Base-by-base conservation (phyloP, 2,888 invertebrate species). In the Branchipolynoe longqiensis region DNA sequence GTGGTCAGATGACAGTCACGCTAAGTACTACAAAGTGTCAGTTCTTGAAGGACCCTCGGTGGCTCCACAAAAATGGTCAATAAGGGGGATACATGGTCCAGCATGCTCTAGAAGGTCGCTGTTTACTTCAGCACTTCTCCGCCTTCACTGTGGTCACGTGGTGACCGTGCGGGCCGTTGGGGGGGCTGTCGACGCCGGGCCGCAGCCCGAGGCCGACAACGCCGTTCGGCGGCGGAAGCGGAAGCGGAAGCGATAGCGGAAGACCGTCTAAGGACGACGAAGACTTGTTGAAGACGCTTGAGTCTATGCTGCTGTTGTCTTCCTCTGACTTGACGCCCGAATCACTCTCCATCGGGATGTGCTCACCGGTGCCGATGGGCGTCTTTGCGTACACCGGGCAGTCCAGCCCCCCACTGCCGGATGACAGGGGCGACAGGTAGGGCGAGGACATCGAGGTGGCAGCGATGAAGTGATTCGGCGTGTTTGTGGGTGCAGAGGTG, bases 331-430 rank as follows among this genome's bases (percentile, higher is more conserved):
- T 78, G 41, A 25, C 38, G 41, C 83, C 62, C 58, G 83, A 83
- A 59, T 83, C 59, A 38, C 58, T 54, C 31, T 82, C 82, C 41
- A 83, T 25, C 38, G 73, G 73, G n/a, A 84, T 48, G 73, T 84
- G 84, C 33, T 84, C 84, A 6, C 84, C 84, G 12, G 84, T 84
- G 38, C 84, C 84, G 41, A 84, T 84, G 4, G 84, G 84, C 25
- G 58, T 40, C 83, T 62, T 83, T 4, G 38, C 62, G 64, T 62
- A 3, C 12, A 31, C 59, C 62, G 40, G 40, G 40, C 59, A 40
- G 59, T 62, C 40, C 64, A 83, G 59, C 28, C 83, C 62, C 41
- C 28, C 83, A n/a, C n/a, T n/a, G 62, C 59, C 28, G 22, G 58
- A 31, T 6, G 82, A 18, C 33, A 40, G n/a, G 1, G 83, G 28